Evolutionary conservation across 2,888 invertebrate genomes (phyloP), one percentile per base, ranked within the genome.

Genomic region (Lepidonotus clava): DNA sequence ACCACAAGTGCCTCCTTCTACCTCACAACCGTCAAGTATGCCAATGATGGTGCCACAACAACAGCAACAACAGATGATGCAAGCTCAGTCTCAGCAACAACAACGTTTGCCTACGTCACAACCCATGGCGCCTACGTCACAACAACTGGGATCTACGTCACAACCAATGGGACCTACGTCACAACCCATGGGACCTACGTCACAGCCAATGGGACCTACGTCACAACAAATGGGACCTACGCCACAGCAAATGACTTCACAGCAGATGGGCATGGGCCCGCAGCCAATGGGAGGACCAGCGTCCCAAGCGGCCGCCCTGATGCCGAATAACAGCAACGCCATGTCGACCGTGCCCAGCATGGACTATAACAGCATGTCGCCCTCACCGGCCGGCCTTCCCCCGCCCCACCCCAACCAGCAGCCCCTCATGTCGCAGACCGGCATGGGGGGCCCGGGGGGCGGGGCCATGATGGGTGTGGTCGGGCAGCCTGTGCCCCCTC

Each of bases 61-160:
- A 24, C 38, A 85, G 36, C 77, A 84, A 36, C 86, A 85, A 38
- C 76, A 83, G 51, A n/a, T 34, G 11, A 53, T 84, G 41, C 87
- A 86, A 53, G 77, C 77, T 21, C 86, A 88, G 34, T 38, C 71
- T 11, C 86, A 83, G 21, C 85, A 77, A 61, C 86, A 38, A 41
- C 38, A 38, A 21, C 0, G 1, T 5, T 24, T 21, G 36, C 51
- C 84, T 32, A n/a, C 34, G 21, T 11, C 66, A 4, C 51, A 38
- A 5, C 40, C 21, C 41, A 40, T 36, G 71, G 11, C 32, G 0
- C 53, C 28, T 21, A 21, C 83, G 14, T 21, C 76, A n/a, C 76
- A 76, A 38, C 76, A 36, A 14, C 18, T 46, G 51, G 32, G 24
- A 6, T 28, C 34, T 1, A 46, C 51, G 21, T 24, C 46, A 41